A percentile compares a stretch with the other conserved stretches of the same genome.
Evolutionary conservation across 2,113 vertebrate species (phyloP).

Genomic region (Hippocampus comes): DNA sequence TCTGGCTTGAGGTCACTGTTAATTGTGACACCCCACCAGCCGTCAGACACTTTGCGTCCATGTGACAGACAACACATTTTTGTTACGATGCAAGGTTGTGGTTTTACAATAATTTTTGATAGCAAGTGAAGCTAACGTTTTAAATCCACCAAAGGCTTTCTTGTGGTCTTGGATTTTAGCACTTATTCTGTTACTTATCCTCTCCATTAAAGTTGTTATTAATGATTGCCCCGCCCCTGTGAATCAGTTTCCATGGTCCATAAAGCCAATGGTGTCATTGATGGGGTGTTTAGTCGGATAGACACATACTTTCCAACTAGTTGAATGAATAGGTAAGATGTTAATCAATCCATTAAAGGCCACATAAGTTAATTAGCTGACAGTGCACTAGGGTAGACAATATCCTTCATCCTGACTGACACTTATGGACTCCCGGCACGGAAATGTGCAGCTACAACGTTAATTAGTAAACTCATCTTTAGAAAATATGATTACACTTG

Average conservation of each 20-base stretch:
- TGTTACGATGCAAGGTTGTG: no score
- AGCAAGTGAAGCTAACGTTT: background rate
- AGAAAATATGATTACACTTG: background rate
- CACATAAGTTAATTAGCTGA: conserved; percentile 55
- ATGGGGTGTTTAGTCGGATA: conserved; percentile 49
- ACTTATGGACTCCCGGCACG: conserved; percentile 16
- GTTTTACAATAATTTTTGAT: background rate
- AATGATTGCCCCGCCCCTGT: background rate
- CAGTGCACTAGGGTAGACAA: conserved; percentile 19
- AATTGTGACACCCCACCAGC: conserved; percentile 40
- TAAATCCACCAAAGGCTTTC: background rate
- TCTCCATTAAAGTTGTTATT: background rate
- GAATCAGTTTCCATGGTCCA: conserved; percentile 26
- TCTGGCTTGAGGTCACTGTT: conserved; percentile 45
- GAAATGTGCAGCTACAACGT: conserved; percentile 4
- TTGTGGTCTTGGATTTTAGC: background rate
- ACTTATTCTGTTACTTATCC: background rate
- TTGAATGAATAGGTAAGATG: conserved; percentile 35
- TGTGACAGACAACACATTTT: conserved; percentile 1
- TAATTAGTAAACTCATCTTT: background rate
- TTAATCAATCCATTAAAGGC: conserved; percentile 55
- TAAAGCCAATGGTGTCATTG: conserved; percentile 50
- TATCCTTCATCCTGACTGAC: conserved; percentile 21
- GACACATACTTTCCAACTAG: conserved; percentile 52
- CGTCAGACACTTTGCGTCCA: conserved; percentile 10